Evolutionary conservation across 1,140 invertebrate species (phyloP), one percentile per base, ranked within the genome.

Genomic region (Sycophila sp.): DNA sequence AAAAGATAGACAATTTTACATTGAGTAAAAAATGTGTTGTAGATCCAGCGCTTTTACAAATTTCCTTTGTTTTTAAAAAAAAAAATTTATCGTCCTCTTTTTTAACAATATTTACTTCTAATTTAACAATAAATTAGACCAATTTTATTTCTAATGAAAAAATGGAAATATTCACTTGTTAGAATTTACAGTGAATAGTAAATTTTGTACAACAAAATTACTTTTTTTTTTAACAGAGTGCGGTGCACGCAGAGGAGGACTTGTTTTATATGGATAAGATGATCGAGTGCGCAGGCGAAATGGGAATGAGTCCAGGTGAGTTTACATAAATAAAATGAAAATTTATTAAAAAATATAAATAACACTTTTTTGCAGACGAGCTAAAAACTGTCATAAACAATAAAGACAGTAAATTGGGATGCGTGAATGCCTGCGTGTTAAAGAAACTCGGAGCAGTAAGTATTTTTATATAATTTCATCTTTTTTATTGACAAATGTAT

Each of bases 381-480:
- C n/a, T 59, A 11, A 45, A 1, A n/a, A n/a, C 10, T 7, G 19
- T 47, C 26, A 4, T 47, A 1, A 1, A 5, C 2, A 30, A 45
- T 7, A 47, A 62, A 4, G 59, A 62, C n/a, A 26, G 17, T n/a
- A 30, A 62, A 32, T n/a, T 47, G 6, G 42, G 28, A 2, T 62
- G 59, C 22, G n/a, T 62, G 0, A 19, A 47, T 38, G 59, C 59
- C 5, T 62, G 59, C 24, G 40, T 47, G 3, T 5, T 62, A n/a
- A 45, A 62, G 10, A 62, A 62, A 22, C 24, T 62, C 5, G 59
- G 40, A 32, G 59, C 19, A 30, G 59, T 62, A 22, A 45, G 59
- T 47, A 10, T 47, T 17, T 22, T n/a, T n/a, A n/a, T n/a, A n/a
- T n/a, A n/a, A n/a, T n/a, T n/a, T n/a, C n/a, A n/a, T n/a, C n/a